Conservation (phyloP, 2,888 invertebrate genomes). For the Sepioteuthis lessoniana region DNA sequence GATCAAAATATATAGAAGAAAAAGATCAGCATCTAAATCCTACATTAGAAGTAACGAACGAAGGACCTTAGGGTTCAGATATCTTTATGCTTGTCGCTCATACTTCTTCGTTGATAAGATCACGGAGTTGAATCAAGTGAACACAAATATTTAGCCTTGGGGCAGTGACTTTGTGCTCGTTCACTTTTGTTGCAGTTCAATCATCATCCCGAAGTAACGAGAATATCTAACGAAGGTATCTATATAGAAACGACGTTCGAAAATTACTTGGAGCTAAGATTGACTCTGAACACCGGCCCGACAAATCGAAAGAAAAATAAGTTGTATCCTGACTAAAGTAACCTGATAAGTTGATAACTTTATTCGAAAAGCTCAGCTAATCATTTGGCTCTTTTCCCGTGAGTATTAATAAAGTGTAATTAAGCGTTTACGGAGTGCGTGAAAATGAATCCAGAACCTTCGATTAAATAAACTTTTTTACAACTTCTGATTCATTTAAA, state of each 20-base stretch:
- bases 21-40: not conserved
- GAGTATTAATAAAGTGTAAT: too few relatives aligned
- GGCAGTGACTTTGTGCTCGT: not conserved
- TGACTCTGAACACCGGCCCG: not conserved
- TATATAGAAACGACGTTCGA: not conserved
- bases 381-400: too few relatives aligned
- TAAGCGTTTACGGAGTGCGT: too few relatives aligned
- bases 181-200: not conserved
- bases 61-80: not conserved
- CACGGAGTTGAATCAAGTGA: not conserved
- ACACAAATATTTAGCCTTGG: not conserved
- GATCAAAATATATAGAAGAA: not conserved
- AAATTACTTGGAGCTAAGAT: not conserved
- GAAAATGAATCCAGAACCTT: too few relatives aligned
- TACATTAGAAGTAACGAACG: not conserved
- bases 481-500: too few relatives aligned
- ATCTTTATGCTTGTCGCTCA: not conserved
- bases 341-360: not conserved
- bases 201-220: too few relatives aligned
- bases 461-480: too few relatives aligned
- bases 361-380: too few relatives aligned
- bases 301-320: not conserved
- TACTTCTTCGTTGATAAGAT: not conserved
- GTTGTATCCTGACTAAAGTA: not conserved
- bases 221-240: not conserved